A percentile compares a stretch with the other conserved stretches of the same genome.
Evolutionary conservation across 2,113 vertebrate species (phyloP).

Genomic region (Paratilapia polleni): DNA sequence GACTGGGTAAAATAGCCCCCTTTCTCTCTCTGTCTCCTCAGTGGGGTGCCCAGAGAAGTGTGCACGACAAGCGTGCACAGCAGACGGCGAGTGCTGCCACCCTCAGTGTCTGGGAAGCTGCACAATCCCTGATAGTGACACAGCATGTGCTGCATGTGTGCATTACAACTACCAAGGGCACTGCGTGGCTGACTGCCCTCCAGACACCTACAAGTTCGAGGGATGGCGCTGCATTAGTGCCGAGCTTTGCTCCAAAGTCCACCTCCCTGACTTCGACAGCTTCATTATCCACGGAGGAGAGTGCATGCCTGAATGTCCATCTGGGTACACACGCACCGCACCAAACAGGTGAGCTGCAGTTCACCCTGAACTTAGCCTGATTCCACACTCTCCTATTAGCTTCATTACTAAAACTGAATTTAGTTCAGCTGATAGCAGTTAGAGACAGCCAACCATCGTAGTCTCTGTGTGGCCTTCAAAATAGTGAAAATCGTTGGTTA

Average conservation of each 20-base stretch:
- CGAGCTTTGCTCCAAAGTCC: conserved; percentile 87
- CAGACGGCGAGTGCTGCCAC: conserved; percentile 91
- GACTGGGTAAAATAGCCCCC: not conserved
- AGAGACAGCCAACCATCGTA: not conserved
- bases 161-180: conserved; percentile 89
- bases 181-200: conserved; percentile 90
- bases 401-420: not conserved
- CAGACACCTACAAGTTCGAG: conserved; percentile 91
- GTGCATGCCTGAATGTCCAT: conserved; percentile 92
- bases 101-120: conserved; percentile 96
- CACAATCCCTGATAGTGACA: conserved; percentile 81
- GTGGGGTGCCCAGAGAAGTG: conserved; percentile 91
- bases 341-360: conserved; percentile 63
- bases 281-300: conserved; percentile 93
- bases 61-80: conserved; percentile 85
- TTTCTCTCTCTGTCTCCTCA: not conserved
- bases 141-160: conserved; percentile 89
- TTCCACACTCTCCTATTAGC: not conserved
- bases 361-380: not conserved
- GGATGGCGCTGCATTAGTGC: conserved; percentile 95
- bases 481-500: not conserved
- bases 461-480: not conserved
- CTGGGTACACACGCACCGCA: conserved; percentile 88
- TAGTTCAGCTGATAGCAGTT: not conserved
- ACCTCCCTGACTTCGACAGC: conserved; percentile 80